Evolutionary conservation across 2,113 vertebrate genomes (phyloP).

Genomic region (Deroptyus accipitrinus): DNA sequence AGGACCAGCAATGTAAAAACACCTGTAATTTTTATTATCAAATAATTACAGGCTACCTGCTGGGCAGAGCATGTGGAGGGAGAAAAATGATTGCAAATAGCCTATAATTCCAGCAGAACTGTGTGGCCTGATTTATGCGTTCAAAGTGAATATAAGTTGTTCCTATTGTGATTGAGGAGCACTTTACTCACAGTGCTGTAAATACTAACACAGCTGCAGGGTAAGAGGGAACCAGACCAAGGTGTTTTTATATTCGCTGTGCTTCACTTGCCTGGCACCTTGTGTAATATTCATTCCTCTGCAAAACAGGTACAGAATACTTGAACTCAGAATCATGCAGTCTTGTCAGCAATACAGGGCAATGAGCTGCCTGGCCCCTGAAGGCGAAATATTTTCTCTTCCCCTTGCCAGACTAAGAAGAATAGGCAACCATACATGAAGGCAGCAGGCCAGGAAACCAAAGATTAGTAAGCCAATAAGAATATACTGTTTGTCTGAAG

Average conservation of each 20-base stretch:
- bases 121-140: neutral
- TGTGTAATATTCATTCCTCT: conserved; percentile 41
- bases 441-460: conserved; percentile 15
- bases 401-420: conserved; percentile 7
- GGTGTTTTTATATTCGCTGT: conserved; percentile 54
- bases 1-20: conserved; percentile 45
- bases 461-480: neutral
- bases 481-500: neutral
- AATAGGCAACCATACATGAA: conserved; percentile 7
- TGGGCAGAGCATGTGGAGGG: conserved; percentile 30
- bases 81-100: conserved; percentile 48
- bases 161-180: conserved; percentile 37
- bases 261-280: conserved; percentile 57
- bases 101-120: conserved; percentile 37
- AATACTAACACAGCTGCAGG: conserved; percentile 59
- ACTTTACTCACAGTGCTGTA: neutral
- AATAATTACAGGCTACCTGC: conserved; percentile 60
- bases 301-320: conserved; percentile 42
- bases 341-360: conserved; percentile 28
- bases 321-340: conserved; percentile 5
- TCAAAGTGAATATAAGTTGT: neutral
- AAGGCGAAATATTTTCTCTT: conserved; percentile 55
- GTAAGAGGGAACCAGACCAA: conserved; percentile 44
- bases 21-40: conserved; percentile 62
- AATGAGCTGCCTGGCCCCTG: neutral